Evolutionary conservation across 64 coral and sea anemone genomes (phyloP).

Genomic region (Trachythela sp.): DNA sequence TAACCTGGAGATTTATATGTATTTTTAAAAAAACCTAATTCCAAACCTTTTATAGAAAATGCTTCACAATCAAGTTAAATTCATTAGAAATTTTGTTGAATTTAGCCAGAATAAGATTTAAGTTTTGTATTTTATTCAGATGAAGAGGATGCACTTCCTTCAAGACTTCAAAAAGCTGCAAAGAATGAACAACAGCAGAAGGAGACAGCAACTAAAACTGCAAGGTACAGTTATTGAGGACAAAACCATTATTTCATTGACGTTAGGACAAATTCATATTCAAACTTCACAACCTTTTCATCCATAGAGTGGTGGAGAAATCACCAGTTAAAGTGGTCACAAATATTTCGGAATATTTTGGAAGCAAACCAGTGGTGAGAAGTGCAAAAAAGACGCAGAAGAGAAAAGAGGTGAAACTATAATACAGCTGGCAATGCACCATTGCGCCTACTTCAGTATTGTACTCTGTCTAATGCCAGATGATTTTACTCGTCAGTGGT

Average conservation of each 20-base stretch:
- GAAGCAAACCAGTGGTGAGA: not conserved
- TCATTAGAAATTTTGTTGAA: not conserved
- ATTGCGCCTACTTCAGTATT: no score
- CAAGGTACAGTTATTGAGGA: not conserved
- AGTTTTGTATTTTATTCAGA: not conserved
- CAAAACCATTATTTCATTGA: no score
- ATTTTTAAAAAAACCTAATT: not conserved
- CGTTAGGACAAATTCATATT: not conserved
- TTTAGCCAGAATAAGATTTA: not conserved
- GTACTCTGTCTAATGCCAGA: no score
- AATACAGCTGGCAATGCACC: not conserved
- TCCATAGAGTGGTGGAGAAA: not conserved
- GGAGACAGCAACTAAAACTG: not conserved
- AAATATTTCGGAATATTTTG: not conserved
- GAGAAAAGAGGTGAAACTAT: not conserved
- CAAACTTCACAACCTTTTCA: not conserved
- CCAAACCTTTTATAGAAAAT: not conserved
- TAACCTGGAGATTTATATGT: no score
- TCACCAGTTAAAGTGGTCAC: not conserved
- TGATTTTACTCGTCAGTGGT: no score
- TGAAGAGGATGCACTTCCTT: not conserved
- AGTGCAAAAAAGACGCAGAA: not conserved
- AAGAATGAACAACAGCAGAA: not conserved
- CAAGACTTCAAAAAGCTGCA: not conserved
- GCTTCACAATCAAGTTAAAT: not conserved